Evolutionary conservation across 2,797 vertebrate genomes (phyloP).

Genomic region (Carduelis carduelis): DNA sequence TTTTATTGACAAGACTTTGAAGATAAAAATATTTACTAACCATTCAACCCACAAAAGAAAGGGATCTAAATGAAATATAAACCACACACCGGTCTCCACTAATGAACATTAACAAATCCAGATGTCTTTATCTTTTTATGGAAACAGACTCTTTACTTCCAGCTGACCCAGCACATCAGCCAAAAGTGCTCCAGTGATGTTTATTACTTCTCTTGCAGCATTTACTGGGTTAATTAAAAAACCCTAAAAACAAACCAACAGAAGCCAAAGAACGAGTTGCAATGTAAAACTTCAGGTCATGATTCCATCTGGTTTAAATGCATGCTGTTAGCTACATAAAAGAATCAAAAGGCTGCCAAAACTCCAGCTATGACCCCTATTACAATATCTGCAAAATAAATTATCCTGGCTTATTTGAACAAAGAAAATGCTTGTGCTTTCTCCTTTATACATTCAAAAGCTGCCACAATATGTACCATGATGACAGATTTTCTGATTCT

Average conservation of each 20-base stretch:
- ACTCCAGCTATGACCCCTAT: background rate
- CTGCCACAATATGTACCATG: background rate
- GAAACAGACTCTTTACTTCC: background rate
- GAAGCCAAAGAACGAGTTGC: background rate
- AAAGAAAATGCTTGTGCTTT: background rate
- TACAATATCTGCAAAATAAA: slow-evolving; percentile 5
- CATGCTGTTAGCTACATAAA: background rate
- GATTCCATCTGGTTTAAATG: background rate
- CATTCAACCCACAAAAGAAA: background rate
- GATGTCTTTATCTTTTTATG: background rate
- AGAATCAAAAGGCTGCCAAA: background rate
- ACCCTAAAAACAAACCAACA: background rate
- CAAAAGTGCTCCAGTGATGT: background rate
- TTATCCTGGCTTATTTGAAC: background rate
- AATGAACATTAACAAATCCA: background rate
- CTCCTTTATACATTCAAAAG: slow-evolving; percentile 2
- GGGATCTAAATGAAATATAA: background rate
- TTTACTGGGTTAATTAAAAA: background rate
- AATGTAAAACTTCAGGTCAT: background rate
- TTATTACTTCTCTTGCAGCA: background rate
- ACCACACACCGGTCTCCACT: background rate
- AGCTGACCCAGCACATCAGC: background rate
- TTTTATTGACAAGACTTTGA: background rate
- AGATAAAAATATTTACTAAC: background rate
- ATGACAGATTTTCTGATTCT: background rate